A percentile compares a stretch with the other conserved stretches of the same genome.
Evolutionary conservation across 2,888 invertebrate genomes (phyloP).

Genomic region (Nemapogon koenigi): DNA sequence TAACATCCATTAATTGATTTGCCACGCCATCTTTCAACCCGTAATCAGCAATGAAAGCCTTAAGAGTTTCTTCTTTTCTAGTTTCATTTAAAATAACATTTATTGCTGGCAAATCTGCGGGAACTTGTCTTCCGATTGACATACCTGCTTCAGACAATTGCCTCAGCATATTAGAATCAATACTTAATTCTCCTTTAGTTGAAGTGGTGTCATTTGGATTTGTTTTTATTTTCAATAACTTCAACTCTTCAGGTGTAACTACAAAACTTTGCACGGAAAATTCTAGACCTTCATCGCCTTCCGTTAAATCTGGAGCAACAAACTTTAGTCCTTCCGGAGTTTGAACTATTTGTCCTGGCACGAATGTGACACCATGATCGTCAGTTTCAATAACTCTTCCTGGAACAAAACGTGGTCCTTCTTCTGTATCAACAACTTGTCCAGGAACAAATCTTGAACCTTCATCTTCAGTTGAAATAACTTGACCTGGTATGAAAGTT

Average conservation of each 20-base stretch:
- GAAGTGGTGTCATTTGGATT: constrained; percentile 57
- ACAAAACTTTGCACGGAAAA: constrained; percentile 75
- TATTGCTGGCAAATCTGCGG: constrained; percentile 67
- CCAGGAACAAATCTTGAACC: constrained; percentile 69
- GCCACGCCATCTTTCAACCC: constrained; percentile 59
- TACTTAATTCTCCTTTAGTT: constrained; percentile 65
- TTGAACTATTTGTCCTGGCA: constrained; percentile 79
- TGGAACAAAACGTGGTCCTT: constrained; percentile 73
- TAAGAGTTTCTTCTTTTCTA: constrained; percentile 50
- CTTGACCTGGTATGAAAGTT: constrained; percentile 80
- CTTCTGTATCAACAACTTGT: constrained; percentile 75
- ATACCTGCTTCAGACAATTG: constrained; percentile 74
- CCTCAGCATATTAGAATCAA: constrained; percentile 69
- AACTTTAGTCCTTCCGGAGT: constrained; percentile 75
- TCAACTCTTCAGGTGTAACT: constrained; percentile 57
- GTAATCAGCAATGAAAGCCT: constrained; percentile 55
- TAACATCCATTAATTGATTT: constrained; percentile 56
- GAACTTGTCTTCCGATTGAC: constrained; percentile 70
- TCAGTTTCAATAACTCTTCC: constrained; percentile 77
- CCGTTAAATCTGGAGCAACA: constrained; percentile 71
- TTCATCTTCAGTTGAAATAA: constrained; percentile 69
- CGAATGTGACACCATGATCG: constrained; percentile 73
- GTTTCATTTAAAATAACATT: constrained; percentile 62
- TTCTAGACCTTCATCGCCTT: constrained; percentile 70
- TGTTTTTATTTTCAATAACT: constrained; percentile 54